Evolutionary conservation across 1,140 invertebrate genomes (phyloP).

Genomic region (Venustaconcha ellipsiformis): DNA sequence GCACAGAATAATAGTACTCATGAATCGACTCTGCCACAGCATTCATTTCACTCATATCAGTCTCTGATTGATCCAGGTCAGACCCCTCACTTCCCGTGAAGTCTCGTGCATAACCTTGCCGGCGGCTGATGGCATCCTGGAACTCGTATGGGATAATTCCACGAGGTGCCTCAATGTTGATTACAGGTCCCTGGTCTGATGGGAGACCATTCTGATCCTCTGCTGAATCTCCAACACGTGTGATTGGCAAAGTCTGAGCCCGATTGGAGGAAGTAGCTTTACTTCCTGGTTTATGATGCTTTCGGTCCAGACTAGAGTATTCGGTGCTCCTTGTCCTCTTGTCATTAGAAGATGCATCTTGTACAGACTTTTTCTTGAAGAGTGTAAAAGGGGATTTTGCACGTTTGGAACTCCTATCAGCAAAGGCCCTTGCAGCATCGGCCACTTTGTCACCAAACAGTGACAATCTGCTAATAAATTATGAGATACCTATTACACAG

Average conservation of each 20-base stretch:
- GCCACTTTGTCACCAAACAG: slow-evolving; percentile 61
- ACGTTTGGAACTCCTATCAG: slow-evolving; percentile 45
- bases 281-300: slow-evolving; percentile 27
- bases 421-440: slow-evolving; percentile 45
- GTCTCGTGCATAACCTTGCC: slow-evolving; percentile 35
- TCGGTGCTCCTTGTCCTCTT: slow-evolving; percentile 50
- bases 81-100: slow-evolving; percentile 55
- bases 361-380: slow-evolving; percentile 62
- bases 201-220: slow-evolving; percentile 31
- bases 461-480: slow-evolving; percentile 35
- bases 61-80: slow-evolving; percentile 56
- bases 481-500: no score
- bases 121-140: slow-evolving; percentile 55
- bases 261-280: slow-evolving; percentile 15
- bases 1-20: slow-evolving; percentile 95
- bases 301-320: slow-evolving; percentile 56
- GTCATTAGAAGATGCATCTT: slow-evolving; percentile 61
- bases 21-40: slow-evolving; percentile 87
- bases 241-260: slow-evolving; percentile 37
- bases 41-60: slow-evolving; percentile 61
- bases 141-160: slow-evolving; percentile 63
- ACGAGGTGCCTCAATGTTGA: slow-evolving; percentile 48
- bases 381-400: slow-evolving; percentile 60
- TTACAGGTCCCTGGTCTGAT: slow-evolving; percentile 37
- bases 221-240: slow-evolving; percentile 34